A percentile compares a stretch with the other conserved stretches of the same genome.
phyloP scores from a whole-genome alignment of 2,888 invertebrate species.

The Pyrrhia umbra region DNA sequence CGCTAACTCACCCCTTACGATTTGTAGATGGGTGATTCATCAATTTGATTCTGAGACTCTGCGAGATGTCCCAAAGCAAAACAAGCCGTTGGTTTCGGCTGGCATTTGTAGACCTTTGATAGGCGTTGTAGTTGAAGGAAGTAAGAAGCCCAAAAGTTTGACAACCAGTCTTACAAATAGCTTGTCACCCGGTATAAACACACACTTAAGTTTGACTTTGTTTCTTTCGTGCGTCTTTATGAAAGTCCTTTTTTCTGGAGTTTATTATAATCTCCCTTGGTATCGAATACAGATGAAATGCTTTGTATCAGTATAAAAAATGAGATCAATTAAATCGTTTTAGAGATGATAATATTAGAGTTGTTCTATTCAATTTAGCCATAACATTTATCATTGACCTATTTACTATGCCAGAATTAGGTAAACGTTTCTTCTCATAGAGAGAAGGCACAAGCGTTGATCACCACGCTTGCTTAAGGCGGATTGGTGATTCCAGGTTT shows the following conservation, averaged over 20 bases:
- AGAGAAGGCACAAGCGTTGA: no score
- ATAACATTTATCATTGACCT: no score
- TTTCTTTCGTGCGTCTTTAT: slow-evolving; percentile 3
- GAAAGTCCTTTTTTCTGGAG: slow-evolving; percentile 16
- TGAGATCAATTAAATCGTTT: no score
- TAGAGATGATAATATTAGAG: no score
- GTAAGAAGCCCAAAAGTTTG: not conserved
- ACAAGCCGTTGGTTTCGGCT: not conserved
- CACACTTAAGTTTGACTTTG: slow-evolving; percentile 11
- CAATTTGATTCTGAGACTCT: not conserved
- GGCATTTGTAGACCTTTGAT: not conserved
- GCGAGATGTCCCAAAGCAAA: not conserved
- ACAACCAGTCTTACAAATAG: not conserved
- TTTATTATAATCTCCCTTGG: slow-evolving; percentile 6
- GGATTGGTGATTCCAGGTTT: no score
- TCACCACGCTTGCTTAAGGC: no score
- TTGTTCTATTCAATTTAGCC: no score
- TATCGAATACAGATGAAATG: not conserved
- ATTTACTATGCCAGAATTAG: no score
- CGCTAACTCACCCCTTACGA: not conserved
- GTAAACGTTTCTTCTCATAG: no score
- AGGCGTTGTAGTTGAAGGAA: no score
- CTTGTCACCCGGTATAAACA: slow-evolving; percentile 3
- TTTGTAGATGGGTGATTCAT: not conserved
- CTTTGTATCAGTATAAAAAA: not conserved